Evolutionary conservation across 2,113 vertebrate genomes (phyloP).

Genomic region (Corythornis madagascariensis): DNA sequence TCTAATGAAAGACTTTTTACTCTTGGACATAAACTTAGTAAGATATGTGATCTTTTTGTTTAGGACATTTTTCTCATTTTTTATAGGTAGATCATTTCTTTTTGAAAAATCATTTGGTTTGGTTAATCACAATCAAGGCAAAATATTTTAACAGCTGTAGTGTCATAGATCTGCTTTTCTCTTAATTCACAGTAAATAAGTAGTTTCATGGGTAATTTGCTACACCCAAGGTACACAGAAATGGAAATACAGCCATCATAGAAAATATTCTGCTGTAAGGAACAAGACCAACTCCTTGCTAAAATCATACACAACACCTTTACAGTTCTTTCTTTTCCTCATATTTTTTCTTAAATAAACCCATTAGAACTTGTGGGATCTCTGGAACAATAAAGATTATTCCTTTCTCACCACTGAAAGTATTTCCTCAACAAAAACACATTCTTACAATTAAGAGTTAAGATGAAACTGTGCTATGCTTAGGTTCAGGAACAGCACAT

Average conservation of each 20-base stretch:
- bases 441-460: not conserved
- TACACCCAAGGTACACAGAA: not conserved
- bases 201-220: slow-evolving; percentile 6
- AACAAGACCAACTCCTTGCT: not conserved
- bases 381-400: not conserved
- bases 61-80: not conserved
- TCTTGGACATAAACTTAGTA: not conserved
- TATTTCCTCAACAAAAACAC: not conserved
- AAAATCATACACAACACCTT: not conserved
- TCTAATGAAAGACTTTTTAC: not conserved
- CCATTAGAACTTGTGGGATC: not conserved
- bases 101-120: not conserved
- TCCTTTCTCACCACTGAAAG: not conserved
- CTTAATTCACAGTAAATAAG: not conserved
- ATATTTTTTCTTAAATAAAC: not conserved
- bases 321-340: not conserved
- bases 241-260: not conserved
- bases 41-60: not conserved
- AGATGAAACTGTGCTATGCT: not conserved
- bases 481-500: not conserved
- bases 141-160: not conserved
- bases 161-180: not conserved
- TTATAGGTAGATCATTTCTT: not conserved
- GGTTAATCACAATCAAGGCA: slow-evolving; percentile 17
- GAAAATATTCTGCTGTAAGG: not conserved